Evolutionary conservation across 1,140 invertebrate genomes (phyloP).

Genomic region (Apocrypta bakeri): DNA sequence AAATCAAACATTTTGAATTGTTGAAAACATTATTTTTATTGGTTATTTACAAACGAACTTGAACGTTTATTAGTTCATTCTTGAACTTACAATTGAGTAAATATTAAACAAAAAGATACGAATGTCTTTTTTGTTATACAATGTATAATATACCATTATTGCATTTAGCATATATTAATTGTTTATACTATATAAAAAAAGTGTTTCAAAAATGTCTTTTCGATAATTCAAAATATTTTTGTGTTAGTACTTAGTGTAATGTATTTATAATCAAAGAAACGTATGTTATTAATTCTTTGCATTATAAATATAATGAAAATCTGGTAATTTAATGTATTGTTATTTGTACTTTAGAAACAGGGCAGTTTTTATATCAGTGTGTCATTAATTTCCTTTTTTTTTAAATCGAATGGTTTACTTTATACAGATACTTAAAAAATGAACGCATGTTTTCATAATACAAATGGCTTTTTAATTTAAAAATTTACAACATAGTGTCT

Average conservation of each 20-base stretch:
- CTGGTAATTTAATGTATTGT: slow-evolving; percentile 18
- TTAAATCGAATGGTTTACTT: slow-evolving; percentile 13
- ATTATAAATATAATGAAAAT: slow-evolving; percentile 29
- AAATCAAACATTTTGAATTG: not conserved
- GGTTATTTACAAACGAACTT: slow-evolving; percentile 13
- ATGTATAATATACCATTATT: slow-evolving; percentile 9
- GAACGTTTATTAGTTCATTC: not conserved
- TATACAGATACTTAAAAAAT: slow-evolving; percentile 35
- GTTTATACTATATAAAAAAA: slow-evolving; percentile 17
- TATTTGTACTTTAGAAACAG: slow-evolving; percentile 40
- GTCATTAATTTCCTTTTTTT: slow-evolving; percentile 33
- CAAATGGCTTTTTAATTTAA: slow-evolving; percentile 40
- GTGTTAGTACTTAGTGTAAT: not conserved
- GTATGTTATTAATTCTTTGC: not conserved
- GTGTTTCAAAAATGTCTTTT: not conserved
- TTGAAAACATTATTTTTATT: not conserved
- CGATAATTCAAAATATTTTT: not conserved
- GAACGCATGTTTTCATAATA: slow-evolving; percentile 53
- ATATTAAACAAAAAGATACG: not conserved
- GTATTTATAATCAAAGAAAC: not conserved
- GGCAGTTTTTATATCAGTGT: slow-evolving; percentile 31
- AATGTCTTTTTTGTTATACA: slow-evolving; percentile 3
- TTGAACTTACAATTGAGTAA: not conserved
- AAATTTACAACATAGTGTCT: slow-evolving; percentile 33
- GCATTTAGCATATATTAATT: not conserved